Base-by-base conservation (phyloP, 2,797 vertebrate species). In the Poeciliopsis paucimaculata region DNA sequence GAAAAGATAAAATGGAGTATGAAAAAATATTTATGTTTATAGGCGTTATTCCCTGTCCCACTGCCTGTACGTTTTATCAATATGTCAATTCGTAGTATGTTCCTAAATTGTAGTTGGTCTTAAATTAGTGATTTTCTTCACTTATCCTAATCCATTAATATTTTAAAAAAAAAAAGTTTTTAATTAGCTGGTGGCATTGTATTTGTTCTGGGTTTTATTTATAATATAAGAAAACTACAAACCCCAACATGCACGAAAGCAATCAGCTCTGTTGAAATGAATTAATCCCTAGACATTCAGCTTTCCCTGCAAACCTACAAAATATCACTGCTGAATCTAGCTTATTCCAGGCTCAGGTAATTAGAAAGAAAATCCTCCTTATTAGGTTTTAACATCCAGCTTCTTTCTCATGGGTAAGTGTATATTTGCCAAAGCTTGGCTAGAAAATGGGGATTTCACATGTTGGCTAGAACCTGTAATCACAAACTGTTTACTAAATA, bases 291-390 rank as follows among this genome's bases (percentile, higher is more conserved):
- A 43, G 5, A 43, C 20, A 70, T 23, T 12, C 11, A 41, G 10
- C 20, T 70, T 70, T 68, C 36, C 66, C 39, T 70, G 23, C 23
- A 70, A 70, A 70, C 66, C 39, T n/a, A 70, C 39, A 70, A 43
- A 70, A 45, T 45, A n/a, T 70, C 12, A 3, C 66, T 68, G 18
- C 8, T 68, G 18, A 41, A 41, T 26, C 4, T 68, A 18, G 62
- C 10, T 39, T 66, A 39, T 66, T 66, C 6, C 16, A 36, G 36
- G 36, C 64, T 26, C 11, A 2, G 64, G 34, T 10, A 39, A 23
- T 23, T 23, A 23, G 20, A 68, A 28, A 46, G 46, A 7, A 64
- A 60, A 31, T 60, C 13, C 28, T 31, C 10, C n/a, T 20, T 20
- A 16, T 64, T 36, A 18, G 31, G 28, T 62, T 62, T 34, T 3